Conservation (phyloP, 35 echinoderm and acorn worm genomes). For the Ptychodera flava region DNA sequence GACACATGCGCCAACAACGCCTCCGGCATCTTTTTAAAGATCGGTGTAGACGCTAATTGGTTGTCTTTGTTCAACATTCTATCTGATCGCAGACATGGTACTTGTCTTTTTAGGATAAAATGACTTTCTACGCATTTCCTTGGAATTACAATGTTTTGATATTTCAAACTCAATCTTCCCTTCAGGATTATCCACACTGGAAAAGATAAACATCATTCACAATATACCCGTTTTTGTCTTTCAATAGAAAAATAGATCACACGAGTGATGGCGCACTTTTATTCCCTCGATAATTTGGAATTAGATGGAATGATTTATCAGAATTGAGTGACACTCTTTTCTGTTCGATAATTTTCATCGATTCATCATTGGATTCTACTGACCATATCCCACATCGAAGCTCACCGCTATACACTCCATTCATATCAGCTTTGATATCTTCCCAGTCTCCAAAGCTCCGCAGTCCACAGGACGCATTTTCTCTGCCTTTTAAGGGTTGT, state of each 20-base stretch:
- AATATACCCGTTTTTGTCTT: too few species aligned
- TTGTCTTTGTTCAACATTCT: background rate
- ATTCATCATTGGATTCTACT: too few species aligned
- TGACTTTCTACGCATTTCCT: background rate
- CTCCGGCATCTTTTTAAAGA: slow-evolving; percentile 5
- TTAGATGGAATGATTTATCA: background rate
- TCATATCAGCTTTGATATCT: slow-evolving; percentile 19
- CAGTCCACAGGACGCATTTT: slow-evolving; percentile 15
- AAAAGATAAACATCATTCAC: too few species aligned
- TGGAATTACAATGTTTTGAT: too few species aligned
- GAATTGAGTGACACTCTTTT: too few species aligned
- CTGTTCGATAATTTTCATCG: too few species aligned
- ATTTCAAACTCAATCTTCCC: too few species aligned
- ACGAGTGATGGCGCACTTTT: background rate
- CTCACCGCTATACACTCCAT: slow-evolving; percentile 9
- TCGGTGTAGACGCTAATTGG: background rate
- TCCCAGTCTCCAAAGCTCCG: slow-evolving; percentile 4
- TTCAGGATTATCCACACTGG: too few species aligned
- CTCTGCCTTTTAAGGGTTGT: slow-evolving; percentile 6
- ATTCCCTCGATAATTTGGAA: slow-evolving; percentile 5
- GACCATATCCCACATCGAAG: slow-evolving; percentile 1
- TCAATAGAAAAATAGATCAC: slow-evolving; percentile 11
- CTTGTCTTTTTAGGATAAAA: slow-evolving; percentile 23
- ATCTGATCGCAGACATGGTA: background rate
- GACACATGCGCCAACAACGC: background rate